Evolutionary conservation across 1,140 invertebrate species (phyloP).

Genomic region (Eriosoma lanigerum): DNA sequence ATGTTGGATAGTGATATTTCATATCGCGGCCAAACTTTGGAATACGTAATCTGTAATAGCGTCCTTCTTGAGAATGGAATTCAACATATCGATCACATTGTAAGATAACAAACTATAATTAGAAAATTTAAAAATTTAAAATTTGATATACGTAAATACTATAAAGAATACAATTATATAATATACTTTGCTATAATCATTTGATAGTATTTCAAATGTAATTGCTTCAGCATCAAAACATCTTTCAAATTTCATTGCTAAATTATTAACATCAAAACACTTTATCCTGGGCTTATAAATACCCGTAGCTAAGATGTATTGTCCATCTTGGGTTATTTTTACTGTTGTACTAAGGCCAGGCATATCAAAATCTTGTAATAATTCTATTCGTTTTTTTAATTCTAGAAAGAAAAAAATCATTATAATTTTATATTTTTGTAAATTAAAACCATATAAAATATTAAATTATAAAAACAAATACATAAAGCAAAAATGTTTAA

Average conservation of each 20-base stretch:
- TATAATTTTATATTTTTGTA: slow-evolving; percentile 6
- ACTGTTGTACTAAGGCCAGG: slow-evolving; percentile 87
- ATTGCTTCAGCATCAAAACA: slow-evolving; percentile 96
- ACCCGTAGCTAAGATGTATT: slow-evolving; percentile 90
- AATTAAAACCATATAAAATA: too few relatives aligned
- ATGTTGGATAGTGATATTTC: slow-evolving; percentile 84
- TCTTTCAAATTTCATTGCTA: slow-evolving; percentile 97
- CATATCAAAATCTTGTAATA: slow-evolving; percentile 99
- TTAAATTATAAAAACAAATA: too few relatives aligned
- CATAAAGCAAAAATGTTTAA: too few relatives aligned
- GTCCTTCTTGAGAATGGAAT: slow-evolving; percentile 89
- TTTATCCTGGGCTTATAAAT: slow-evolving; percentile 95
- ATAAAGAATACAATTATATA: slow-evolving; percentile 19
- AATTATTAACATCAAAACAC: slow-evolving; percentile 94
- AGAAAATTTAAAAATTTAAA: slow-evolving; percentile 53
- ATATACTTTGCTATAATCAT: slow-evolving; percentile 86
- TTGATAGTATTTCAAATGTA: slow-evolving; percentile 81
- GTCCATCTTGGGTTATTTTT: slow-evolving; percentile 84
- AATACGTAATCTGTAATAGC: slow-evolving; percentile 87
- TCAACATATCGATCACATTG: slow-evolving; percentile 90
- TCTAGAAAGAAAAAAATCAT: slow-evolving; percentile 61
- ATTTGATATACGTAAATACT: not conserved
- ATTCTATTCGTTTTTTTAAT: slow-evolving; percentile 84
- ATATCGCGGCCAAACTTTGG: slow-evolving; percentile 95
- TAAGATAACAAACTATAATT: slow-evolving; percentile 71